phyloP scores from a whole-genome alignment of 2,113 vertebrate genomes.

The Scopus umbretta region DNA sequence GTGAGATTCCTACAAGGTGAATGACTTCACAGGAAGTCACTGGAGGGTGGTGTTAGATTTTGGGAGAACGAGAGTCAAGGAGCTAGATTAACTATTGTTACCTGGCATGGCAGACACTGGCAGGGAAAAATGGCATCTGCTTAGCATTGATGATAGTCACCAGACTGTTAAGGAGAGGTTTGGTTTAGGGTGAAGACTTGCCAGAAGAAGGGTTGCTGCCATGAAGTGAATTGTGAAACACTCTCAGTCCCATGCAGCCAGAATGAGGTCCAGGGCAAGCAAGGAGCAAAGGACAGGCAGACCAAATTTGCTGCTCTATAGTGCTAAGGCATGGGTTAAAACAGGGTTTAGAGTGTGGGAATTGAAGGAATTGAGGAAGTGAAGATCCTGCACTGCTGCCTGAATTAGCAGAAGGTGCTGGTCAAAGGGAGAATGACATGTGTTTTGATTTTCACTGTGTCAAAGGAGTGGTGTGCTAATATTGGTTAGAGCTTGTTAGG shows the following conservation, averaged over 20 bases:
- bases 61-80: neutral
- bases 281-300: neutral
- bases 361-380: too few relatives aligned
- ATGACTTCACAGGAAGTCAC: neutral
- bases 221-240: neutral
- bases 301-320: neutral
- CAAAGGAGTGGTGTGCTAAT: neutral
- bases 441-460: neutral
- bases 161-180: neutral
- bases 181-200: neutral
- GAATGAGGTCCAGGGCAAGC: neutral
- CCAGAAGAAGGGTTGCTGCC: neutral
- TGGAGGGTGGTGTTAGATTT: neutral
- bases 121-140: neutral
- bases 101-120: neutral
- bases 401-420: neutral
- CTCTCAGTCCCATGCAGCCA: accelerated
- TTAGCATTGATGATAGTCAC: neutral
- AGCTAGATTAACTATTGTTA: neutral
- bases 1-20: neutral
- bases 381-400: neutral
- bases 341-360: neutral
- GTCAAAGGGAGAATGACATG: neutral
- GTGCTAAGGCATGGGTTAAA: neutral
- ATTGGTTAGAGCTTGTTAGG: neutral